Evolutionary conservation across 2,113 vertebrate genomes (phyloP), one percentile per base, ranked within the genome.

Genomic region (Dicaeum eximium): DNA sequence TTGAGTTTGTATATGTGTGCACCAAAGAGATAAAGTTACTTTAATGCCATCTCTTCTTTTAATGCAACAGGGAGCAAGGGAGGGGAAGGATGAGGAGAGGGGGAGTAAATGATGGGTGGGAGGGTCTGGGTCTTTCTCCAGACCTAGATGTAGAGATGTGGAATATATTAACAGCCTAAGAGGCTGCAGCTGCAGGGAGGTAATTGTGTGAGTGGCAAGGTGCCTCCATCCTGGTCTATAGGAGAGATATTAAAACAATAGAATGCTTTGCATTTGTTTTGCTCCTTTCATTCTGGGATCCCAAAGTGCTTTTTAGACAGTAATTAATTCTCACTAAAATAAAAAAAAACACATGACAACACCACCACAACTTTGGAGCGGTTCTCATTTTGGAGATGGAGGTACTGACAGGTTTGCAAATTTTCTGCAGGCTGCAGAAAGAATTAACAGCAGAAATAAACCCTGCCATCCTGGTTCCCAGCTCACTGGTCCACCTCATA

Each of bases 11-110:
- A 23, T 92, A 48, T 95, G 94, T 87, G 95, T 94, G 95, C 87
- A 93, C 93, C 91, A 95, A 95, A 90, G 92, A 97, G 93, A 94
- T 96, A 96, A 96, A 97, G 94, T 97, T 97, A 93, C 89, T 95
- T 97, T 92, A 93, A 92, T 95, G 95, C 85, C 93, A 73, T 91
- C 84, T 81, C 90, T 88, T 74, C 91, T 88, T 75, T 93, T 95
- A 97, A 94, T 92, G 93, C 89, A 85, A 85, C 7, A 5, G 62
- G 92, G 72, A 92, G 80, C 33, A 88, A 78, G 47, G 74, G 65
- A 80, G 62, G 75, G 62, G 57, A 88, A 87, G 85, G 45, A 80
- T 9, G 28, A 70, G 79, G 38, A 45, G 70, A 28, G 45, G 20
- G 71, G 42, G 40, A 25, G 28, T 51, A 90, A 80, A 61, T 65